phyloP scores from a whole-genome alignment of 2,888 invertebrate genomes.

The Amphipyra berbera region DNA sequence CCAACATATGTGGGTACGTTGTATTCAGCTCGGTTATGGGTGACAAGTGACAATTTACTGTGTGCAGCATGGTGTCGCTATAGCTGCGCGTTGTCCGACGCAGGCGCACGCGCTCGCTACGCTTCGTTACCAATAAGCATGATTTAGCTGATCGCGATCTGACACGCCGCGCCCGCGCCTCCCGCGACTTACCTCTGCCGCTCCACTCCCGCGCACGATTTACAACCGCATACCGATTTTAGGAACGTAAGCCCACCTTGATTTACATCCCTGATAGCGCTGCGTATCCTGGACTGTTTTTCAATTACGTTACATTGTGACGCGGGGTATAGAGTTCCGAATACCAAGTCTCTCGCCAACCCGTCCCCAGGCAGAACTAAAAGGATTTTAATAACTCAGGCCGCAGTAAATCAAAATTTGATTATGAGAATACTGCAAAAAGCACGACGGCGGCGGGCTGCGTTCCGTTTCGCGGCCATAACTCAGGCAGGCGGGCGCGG shows the following conservation, averaged over 20 bases:
- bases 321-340: constrained; percentile 58
- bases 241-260: constrained; percentile 53
- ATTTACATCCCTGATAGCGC: constrained; percentile 54
- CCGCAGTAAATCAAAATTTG: constrained; percentile 84
- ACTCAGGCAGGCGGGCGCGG: constrained; percentile 66
- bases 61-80: constrained; percentile 29
- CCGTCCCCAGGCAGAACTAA: constrained; percentile 65
- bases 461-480: constrained; percentile 63
- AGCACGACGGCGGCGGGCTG: constrained; percentile 54
- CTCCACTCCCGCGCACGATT: constrained; percentile 54
- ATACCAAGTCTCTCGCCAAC: constrained; percentile 49
- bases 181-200: constrained; percentile 19
- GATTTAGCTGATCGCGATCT: constrained; percentile 79
- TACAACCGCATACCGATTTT: constrained; percentile 58
- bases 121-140: constrained; percentile 84
- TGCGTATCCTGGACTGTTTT: constrained; percentile 58
- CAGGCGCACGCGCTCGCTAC: constrained; percentile 72
- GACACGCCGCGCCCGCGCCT: constrained; percentile 58
- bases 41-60: constrained; percentile 44
- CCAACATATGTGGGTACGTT: background rate
- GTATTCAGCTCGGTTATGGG: constrained; percentile 9
- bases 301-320: constrained; percentile 75
- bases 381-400: constrained; percentile 78
- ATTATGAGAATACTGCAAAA: constrained; percentile 79
- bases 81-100: constrained; percentile 8